Evolutionary conservation across 30 jellyfish, hydroid and myxozoan genomes (phyloP).

Genomic region (Pelagia noctiluca): DNA sequence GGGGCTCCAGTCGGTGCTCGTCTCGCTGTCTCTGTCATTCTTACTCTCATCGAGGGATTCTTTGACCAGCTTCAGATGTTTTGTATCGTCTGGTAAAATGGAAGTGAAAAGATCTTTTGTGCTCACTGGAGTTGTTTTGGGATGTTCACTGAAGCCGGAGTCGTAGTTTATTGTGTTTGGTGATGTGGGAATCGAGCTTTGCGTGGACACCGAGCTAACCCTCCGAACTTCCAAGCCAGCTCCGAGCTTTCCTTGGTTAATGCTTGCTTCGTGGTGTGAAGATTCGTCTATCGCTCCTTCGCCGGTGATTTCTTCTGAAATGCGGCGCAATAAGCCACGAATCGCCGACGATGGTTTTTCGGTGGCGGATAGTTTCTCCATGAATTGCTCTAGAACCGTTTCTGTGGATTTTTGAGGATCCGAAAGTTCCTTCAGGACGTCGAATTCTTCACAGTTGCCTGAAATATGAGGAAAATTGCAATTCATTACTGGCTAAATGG

Average conservation of each 20-base stretch:
- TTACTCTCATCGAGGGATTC: conserved; percentile 34
- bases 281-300: conserved; percentile 3
- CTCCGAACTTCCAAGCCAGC: conserved; percentile 13
- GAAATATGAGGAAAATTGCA: too few relatives aligned
- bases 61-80: conserved; percentile 28
- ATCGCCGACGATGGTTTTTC: conserved; percentile 62
- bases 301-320: conserved; percentile 58
- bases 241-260: background rate
- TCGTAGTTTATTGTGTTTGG: conserved; percentile 58
- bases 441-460: conserved; percentile 53
- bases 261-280: background rate
- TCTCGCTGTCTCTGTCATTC: conserved; percentile 72
- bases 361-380: conserved; percentile 45
- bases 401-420: conserved; percentile 65
- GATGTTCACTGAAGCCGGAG: conserved; percentile 66
- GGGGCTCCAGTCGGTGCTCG: conserved; percentile 95
- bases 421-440: conserved; percentile 51
- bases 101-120: conserved; percentile 40
- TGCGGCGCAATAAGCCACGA: conserved; percentile 61
- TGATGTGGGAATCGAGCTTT: conserved; percentile 61
- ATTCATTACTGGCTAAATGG: too few relatives aligned
- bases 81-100: conserved; percentile 32
- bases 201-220: conserved; percentile 48
- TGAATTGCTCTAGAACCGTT: conserved; percentile 49
- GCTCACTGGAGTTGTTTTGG: conserved; percentile 32